phyloP scores from a whole-genome alignment of 2,797 vertebrate genomes.

The Heteromormyrus szaboi region DNA sequence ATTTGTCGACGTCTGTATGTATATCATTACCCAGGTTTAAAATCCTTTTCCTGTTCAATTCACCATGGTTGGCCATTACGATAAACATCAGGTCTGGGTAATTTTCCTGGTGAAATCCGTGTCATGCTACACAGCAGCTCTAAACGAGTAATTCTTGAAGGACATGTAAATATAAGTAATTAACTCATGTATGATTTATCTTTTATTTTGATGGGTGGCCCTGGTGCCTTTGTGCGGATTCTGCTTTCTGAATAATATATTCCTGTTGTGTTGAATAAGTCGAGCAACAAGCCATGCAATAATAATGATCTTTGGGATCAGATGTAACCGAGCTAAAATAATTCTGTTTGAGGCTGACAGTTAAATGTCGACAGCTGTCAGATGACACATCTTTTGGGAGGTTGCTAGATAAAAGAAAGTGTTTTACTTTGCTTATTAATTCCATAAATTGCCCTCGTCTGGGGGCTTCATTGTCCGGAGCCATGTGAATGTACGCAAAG shows the following conservation, averaged over 20 bases:
- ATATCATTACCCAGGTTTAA: background rate
- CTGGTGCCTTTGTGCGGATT: conserved; percentile 57
- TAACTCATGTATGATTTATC: conserved; percentile 57
- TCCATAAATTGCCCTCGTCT: conserved; percentile 49
- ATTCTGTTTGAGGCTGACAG: conserved; percentile 64
- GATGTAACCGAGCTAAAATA: conserved; percentile 56
- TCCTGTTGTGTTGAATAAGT: conserved; percentile 53
- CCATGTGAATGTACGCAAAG: background rate
- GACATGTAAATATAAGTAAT: conserved; percentile 39
- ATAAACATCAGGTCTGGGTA: background rate
- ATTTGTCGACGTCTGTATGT: background rate
- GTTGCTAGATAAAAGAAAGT: conserved; percentile 47
- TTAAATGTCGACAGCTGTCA: conserved; percentile 65
- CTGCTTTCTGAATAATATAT: conserved; percentile 68
- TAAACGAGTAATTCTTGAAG: conserved; percentile 36
- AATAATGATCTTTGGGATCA: conserved; percentile 62
- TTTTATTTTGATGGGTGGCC: conserved; percentile 43
- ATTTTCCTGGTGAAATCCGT: background rate
- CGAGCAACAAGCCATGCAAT: conserved; percentile 62
- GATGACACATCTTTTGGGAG: conserved; percentile 53
- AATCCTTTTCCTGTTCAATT: background rate
- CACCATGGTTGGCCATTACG: background rate
- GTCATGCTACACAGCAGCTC: conserved; percentile 26
- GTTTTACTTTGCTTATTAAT: conserved; percentile 58
- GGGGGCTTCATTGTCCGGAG: conserved; percentile 26